Base-by-base conservation (phyloP, 1,140 invertebrate genomes). In the Drosophila seguyi region DNA sequence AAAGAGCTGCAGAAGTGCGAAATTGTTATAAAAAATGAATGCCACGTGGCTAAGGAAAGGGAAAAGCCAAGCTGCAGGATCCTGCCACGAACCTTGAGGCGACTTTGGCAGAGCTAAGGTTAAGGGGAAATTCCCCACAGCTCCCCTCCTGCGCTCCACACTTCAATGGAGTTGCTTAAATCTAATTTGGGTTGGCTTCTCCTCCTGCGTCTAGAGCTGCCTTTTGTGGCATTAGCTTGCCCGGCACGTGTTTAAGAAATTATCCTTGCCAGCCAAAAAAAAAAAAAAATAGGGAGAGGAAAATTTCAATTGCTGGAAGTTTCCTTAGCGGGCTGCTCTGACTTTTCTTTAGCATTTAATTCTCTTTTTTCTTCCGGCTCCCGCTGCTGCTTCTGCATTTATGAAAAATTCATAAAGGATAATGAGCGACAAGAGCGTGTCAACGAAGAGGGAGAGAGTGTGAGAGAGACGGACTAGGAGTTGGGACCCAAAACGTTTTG, bases 371-470 rank as follows among this genome's bases (percentile, higher is more conserved):
- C 47, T 31, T 47, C 61, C 38, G 18, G 55, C 66, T 77, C 25
- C 63, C 14, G 44, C 44, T 45, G 75, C 57, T 65, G 56, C 45
- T 67, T 47, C 48, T 86, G 75, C 84, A 88, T 78, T 73, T 90
- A 90, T 90, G 86, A 90, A 90, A 90, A 90, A 90, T 90, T 90
- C 85, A 90, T 90, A 90, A 85, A 90, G 85, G 78, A 90, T 90
- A 90, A 90, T 90, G 85, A 90, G 85, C 85, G 85, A 90, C 71
- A 81, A 86, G 81, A 87, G 85, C 85, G 85, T 90, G 85, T 88
- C 85, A 90, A 80, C 73, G 59, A 56, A 48, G 29, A 41, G 34
- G 42, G 52, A 20, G 52, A 34, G 38, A n/a, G 16, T 7, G 38
- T 3, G 8, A 6, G 8, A 44, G 39, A 7, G 42, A 45, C 13